Percentiles rank a stretch among this genome's conserved stretches.
Conservation (phyloP, 92 coral and sea anemone species). For the Hydrozoanthus gracilis region DNA sequence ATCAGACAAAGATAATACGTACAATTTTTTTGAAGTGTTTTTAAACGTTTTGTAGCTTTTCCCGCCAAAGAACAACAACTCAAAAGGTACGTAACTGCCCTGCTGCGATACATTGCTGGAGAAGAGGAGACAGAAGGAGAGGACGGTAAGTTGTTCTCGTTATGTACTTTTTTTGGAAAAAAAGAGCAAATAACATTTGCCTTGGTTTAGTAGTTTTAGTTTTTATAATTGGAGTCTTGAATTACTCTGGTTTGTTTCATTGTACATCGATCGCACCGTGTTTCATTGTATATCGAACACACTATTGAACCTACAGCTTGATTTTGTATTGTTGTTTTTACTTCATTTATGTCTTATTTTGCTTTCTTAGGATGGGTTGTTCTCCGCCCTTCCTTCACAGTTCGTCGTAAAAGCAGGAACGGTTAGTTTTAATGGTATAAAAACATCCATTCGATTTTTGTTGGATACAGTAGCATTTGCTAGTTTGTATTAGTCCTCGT, state of each 20-base stretch:
- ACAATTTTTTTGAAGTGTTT: not conserved
- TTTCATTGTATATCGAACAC: too few species aligned
- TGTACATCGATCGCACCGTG: too few species aligned
- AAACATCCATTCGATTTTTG: not conserved
- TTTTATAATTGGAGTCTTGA: too few species aligned
- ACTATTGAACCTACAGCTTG: not conserved
- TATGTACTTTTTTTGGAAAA: too few species aligned
- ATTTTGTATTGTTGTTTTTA: not conserved
- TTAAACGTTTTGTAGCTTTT: slow-evolving; percentile 26
- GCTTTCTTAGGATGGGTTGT: slow-evolving; percentile 42
- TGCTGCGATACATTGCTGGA: slow-evolving; percentile 70
- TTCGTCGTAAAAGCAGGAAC: slow-evolving; percentile 33
- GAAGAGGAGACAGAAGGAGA: slow-evolving; percentile 56
- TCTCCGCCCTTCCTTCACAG: slow-evolving; percentile 34
- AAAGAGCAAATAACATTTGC: too few species aligned
- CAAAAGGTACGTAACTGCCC: slow-evolving; percentile 74
- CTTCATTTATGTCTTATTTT: not conserved
- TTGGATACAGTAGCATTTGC: not conserved
- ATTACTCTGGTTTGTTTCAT: too few species aligned
- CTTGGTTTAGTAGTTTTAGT: too few species aligned
- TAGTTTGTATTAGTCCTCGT: not conserved
- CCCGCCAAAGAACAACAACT: slow-evolving; percentile 60
- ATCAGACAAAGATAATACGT: not conserved
- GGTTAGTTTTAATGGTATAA: slow-evolving; percentile 11
- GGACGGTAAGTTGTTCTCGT: slow-evolving; percentile 45